Evolutionary conservation across 2,113 vertebrate genomes (phyloP), one percentile per base, ranked within the genome.

Genomic region (Buteo buteo): DNA sequence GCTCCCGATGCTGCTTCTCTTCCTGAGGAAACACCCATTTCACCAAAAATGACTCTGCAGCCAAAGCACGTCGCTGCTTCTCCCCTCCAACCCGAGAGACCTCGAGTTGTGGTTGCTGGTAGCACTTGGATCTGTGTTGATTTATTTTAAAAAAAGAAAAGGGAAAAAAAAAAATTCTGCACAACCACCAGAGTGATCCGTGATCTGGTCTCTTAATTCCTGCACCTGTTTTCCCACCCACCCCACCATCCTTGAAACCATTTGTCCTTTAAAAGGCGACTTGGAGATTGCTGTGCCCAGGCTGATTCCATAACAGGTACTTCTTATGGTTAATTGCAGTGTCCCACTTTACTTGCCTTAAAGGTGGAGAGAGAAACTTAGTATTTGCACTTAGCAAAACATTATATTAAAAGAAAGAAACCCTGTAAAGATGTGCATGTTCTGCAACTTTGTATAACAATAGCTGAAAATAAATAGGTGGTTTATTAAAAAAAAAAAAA

Each of bases 321-420:
- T 96, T 88, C 57, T 36, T 55, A 29, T 11, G 55, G 86, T 90
- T 87, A 32, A 67, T 92, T 83, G 82, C 70, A 86, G 96, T 79
- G 91, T 96, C 91, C 92, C 79, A 2, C 95, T 97, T 95, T 97
- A 98, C 96, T 98, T 98, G 98, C 98, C 98, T 98, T 98, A 98
- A 98, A 98, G 98, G 96, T 98, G 98, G 98, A 98, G 97, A 98
- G 96, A 97, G 87, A 95, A 97, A 90, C 91, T 94, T 98, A 96
- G 98, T 97, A 98, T 98, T 98, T 98, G 98, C 98, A 98, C 98
- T 98, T 98, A 97, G 98, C 95, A 95, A 97, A 97, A 82, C 5
- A 16, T 97, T 96, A 52, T 90, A 73, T 96, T 94, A 93, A 95
- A 94, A 87, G 86, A 74, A 89, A 84, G 69, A 52, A 86, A 24